Evolutionary conservation across 1,140 invertebrate genomes (phyloP), one percentile per base, ranked within the genome.

Genomic region (Neodiprion virginianus): DNA sequence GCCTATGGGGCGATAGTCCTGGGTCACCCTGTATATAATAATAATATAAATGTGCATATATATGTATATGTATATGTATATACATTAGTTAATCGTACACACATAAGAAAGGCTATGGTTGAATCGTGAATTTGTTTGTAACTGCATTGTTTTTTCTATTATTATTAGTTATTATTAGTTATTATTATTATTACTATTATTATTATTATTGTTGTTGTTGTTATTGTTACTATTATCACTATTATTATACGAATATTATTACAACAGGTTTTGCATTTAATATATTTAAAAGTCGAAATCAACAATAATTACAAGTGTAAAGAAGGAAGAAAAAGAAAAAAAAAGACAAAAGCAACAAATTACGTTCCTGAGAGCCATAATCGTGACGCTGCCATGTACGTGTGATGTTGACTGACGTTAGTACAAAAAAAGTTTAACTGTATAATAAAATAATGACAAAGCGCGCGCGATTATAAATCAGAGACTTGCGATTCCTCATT

Each of bases 101-200:
- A 21, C 21, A 12, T 28, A 48, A 50, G 50, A 72, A 72, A 72
- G 71, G 71, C 79, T 84, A 87, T 86, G 85, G 85, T 87, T 88
- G 86, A 86, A 88, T 87, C 86, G 86, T 88, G 85, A 88, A 83
- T 83, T 79, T 77, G 82, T 85, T 40, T 85, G 79, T 78, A 76
- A 82, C 10, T 77, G 74, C 81, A 79, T 76, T 73, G 74, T 72
- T 67, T 66, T 74, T 50, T 69, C 28, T 17, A 72, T 77, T 71
- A 71, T 65, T 69, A 48, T 49, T 53, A 49, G 67, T 21, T n/a
- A 66, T 28, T 66, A 17, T 71, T 76, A 12, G 68, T 53, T 23
- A 65, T 53, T 47, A 74, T 48, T 68, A 72, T 49, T 67, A 71
- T 72, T 53, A 75, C 76, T 74, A 79, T 73, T 17, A 72, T 77